These are phyloP conservation scores for Sebastes matsubarae DNA, from an alignment of 2,797 vertebrate genomes.

Conservation along the genomic window DNA sequence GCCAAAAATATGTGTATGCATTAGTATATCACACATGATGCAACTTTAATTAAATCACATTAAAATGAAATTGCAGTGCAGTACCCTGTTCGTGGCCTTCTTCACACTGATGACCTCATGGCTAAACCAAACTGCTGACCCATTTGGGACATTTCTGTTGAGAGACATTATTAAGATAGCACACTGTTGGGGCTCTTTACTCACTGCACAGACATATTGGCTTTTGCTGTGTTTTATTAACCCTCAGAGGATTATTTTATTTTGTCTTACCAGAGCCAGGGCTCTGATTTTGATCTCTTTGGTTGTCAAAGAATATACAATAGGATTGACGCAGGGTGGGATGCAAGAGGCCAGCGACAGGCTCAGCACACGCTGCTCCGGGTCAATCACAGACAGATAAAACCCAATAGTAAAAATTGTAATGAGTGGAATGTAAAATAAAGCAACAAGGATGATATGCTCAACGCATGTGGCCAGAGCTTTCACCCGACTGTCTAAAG, in stretches of 20 bases:
- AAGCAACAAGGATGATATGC: constrained; percentile 70
- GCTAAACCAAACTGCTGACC: too few species aligned
- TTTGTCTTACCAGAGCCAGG: constrained; percentile 37
- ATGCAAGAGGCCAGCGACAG: constrained; percentile 75
- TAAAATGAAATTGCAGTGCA: too few species aligned
- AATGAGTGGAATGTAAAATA: constrained; percentile 74
- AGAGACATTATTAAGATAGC: too few species aligned
- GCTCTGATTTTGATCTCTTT: constrained; percentile 67
- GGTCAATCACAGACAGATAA: constrained; percentile 51
- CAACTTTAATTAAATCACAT: too few species aligned
- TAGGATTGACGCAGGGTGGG: constrained; percentile 77
- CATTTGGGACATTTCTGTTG: too few species aligned
- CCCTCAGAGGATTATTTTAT: background rate
- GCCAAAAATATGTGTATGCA: too few species aligned
- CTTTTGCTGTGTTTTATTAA: background rate
- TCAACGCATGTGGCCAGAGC: constrained; percentile 73
- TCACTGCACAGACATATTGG: background rate
- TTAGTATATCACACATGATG: too few species aligned
- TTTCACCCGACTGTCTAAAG: constrained; percentile 57
- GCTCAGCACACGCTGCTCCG: constrained; percentile 69
- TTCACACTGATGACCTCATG: too few species aligned
- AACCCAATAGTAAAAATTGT: constrained; percentile 63
- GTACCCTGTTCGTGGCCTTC: too few species aligned
- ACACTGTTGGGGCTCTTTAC: background rate
- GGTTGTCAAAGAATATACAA: constrained; percentile 78